These are phyloP conservation scores for Chouioia cunea DNA, from an alignment of 2,888 invertebrate genomes.

Conservation along the genomic window DNA sequence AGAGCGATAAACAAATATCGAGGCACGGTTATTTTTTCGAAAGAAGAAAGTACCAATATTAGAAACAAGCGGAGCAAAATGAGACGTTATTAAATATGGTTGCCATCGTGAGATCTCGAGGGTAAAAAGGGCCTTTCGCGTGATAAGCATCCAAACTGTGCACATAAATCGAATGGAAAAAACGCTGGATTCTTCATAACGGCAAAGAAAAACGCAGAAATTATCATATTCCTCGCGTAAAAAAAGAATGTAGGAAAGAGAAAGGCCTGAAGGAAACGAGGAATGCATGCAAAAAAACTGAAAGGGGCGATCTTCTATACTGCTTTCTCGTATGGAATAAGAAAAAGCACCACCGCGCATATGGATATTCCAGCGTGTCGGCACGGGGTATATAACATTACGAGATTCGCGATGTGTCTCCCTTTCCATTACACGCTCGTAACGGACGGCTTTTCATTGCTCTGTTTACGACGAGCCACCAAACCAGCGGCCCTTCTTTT, in stretches of 20 bases:
- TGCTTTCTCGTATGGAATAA: not conserved
- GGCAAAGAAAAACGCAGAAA: constrained; percentile 28
- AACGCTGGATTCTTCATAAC: constrained; percentile 20
- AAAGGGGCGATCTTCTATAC: constrained; percentile 20
- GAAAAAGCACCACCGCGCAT: not conserved
- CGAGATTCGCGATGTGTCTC: constrained; percentile 9
- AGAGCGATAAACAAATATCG: no score
- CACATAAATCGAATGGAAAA: constrained; percentile 35
- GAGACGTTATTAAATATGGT: no score
- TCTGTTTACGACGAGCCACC: constrained; percentile 14
- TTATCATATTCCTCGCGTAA: constrained; percentile 43
- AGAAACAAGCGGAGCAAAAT: no score
- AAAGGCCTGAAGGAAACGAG: not conserved
- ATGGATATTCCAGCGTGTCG: constrained; percentile 19
- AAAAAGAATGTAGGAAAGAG: not conserved
- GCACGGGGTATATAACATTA: not conserved
- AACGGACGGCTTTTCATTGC: constrained; percentile 29
- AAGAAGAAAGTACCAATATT: no score
- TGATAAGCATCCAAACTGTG: constrained; percentile 39
- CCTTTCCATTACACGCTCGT: not conserved
- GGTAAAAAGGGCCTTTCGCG: not conserved
- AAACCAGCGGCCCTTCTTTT: constrained; percentile 11
- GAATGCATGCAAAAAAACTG: constrained; percentile 38
- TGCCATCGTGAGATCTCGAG: no score
- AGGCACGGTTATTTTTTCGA: no score